These are phyloP conservation scores for Boleophthalmus pectinirostris DNA, from an alignment of 2,113 vertebrate genomes.

Conservation along the genomic window DNA sequence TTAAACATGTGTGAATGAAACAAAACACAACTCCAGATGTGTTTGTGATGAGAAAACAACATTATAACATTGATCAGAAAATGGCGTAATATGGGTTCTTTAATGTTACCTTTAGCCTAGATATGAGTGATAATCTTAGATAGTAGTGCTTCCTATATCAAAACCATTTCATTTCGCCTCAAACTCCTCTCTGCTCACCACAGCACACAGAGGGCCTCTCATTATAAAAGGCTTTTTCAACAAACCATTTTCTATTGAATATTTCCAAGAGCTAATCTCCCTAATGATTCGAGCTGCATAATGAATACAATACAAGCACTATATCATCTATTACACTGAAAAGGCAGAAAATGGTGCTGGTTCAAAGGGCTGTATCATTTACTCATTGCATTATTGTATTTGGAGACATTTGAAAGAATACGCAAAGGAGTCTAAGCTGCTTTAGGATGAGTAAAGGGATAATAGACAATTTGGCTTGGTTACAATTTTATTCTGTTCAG, in stretches of 20 bases:
- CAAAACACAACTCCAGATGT: too few species aligned
- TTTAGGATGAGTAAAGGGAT: background rate
- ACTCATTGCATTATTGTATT: conserved; percentile 20
- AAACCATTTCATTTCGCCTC: too few species aligned
- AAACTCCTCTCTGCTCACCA: background rate
- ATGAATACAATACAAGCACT: conserved; percentile 16
- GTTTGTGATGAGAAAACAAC: too few species aligned
- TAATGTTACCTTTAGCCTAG: too few species aligned
- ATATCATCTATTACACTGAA: conserved; percentile 37
- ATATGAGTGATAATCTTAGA: too few species aligned
- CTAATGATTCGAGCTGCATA: conserved; percentile 41
- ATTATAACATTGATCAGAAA: too few species aligned
- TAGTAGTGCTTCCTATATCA: too few species aligned
- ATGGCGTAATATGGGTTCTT: too few species aligned
- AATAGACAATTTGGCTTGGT: too few species aligned
- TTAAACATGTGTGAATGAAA: too few species aligned
- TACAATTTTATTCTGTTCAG: background rate
- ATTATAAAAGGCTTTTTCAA: conserved; percentile 38
- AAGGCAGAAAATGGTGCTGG: conserved; percentile 39
- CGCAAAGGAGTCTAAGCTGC: background rate
- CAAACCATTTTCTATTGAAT: conserved; percentile 43
- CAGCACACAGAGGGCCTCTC: conserved; percentile 31
- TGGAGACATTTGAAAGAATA: background rate
- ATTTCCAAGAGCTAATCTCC: conserved; percentile 41
- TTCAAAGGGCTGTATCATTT: conserved; percentile 11